phyloP scores from a whole-genome alignment of 1,140 invertebrate species.

The Asobara japonica region DNA sequence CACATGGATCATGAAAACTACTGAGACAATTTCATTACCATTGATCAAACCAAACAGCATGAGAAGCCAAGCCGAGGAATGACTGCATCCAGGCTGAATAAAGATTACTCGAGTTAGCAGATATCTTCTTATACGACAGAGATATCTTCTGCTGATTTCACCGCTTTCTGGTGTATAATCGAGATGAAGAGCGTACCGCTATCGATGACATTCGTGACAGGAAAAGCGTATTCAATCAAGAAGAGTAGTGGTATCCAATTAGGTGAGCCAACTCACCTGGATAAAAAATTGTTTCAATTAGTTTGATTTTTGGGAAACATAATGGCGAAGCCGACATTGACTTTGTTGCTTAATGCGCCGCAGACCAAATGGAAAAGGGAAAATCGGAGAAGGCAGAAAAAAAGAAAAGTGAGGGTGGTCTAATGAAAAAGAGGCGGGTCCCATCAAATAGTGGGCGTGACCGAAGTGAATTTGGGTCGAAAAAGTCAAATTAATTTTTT shows the following conservation, averaged over 20 bases:
- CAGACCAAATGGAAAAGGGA: no score
- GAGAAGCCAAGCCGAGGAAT: neutral
- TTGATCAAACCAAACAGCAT: neutral
- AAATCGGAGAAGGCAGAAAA: no score
- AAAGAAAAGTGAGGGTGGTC: no score
- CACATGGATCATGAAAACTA: neutral
- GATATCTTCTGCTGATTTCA: neutral
- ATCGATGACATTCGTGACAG: neutral
- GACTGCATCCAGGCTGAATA: neutral
- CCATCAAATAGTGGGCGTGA: no score
- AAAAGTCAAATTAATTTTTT: no score
- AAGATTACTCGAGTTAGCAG: neutral
- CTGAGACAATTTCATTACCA: neutral
- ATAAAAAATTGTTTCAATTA: no score
- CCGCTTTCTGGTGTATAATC: neutral
- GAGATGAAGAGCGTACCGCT: conserved; percentile 5
- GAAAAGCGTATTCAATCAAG: neutral
- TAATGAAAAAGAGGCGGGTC: no score
- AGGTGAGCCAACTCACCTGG: conserved; percentile 41
- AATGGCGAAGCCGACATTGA: neutral
- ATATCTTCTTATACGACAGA: neutral
- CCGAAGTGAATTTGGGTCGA: no score
- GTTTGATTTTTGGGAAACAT: no score
- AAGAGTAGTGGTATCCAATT: conserved; percentile 50
- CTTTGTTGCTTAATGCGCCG: no score